Evolutionary conservation across 2,888 invertebrate genomes (phyloP).

Genomic region (Oligia latruncula): DNA sequence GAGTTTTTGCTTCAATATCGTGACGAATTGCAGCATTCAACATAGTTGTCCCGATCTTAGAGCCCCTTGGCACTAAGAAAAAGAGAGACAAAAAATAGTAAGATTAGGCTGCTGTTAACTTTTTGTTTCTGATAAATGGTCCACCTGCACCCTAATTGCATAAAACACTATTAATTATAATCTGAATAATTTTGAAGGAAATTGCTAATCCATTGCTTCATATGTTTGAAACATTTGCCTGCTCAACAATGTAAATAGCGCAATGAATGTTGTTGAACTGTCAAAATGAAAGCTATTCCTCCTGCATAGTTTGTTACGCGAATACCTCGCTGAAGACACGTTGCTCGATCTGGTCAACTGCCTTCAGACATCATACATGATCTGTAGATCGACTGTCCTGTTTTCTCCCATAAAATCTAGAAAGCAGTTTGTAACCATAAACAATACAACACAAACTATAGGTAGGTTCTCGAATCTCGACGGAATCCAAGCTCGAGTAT

Average conservation of each 20-base stretch:
- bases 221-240: too few species aligned
- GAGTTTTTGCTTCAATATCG: conserved; percentile 24
- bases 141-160: background rate
- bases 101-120: too few species aligned
- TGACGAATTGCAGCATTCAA: conserved; percentile 7
- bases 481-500: conserved; percentile 13
- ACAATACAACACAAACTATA: background rate
- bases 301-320: too few species aligned
- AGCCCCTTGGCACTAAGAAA: background rate
- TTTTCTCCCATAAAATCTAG: background rate
- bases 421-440: background rate
- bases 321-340: background rate
- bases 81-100: background rate
- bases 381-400: background rate
- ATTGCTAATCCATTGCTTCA: too few species aligned
- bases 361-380: too few species aligned
- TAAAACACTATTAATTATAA: too few species aligned
- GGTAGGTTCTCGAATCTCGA: background rate
- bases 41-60: conserved; percentile 1
- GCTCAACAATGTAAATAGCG: too few species aligned
- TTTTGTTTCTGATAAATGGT: background rate
- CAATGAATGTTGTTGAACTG: too few species aligned
- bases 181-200: too few species aligned
- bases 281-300: too few species aligned
- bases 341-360: background rate